These are phyloP conservation scores for Halcyon chelicuti DNA, from an alignment of 2,797 vertebrate species.

Conservation along the genomic window DNA sequence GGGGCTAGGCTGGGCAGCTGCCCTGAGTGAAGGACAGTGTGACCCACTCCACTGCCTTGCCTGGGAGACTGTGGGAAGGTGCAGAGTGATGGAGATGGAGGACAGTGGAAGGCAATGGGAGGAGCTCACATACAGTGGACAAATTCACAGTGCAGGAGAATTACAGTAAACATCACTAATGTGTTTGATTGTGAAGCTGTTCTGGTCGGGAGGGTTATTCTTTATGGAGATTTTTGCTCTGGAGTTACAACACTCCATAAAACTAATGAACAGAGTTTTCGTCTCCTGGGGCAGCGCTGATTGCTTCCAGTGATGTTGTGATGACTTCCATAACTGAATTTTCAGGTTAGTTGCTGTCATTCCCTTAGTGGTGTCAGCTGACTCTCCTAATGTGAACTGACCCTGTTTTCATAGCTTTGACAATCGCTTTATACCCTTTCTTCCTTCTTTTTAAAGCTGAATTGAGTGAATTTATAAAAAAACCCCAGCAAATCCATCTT, in stretches of 20 bases:
- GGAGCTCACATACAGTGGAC: background rate
- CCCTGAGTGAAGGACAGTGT: rapidly evolving
- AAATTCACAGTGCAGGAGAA: background rate
- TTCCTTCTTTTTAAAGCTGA: background rate
- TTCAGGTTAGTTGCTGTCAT: background rate
- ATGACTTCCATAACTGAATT: slow-evolving; percentile 18
- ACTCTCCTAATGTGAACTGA: background rate
- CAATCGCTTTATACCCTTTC: background rate
- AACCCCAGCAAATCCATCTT: background rate
- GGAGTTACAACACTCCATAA: background rate
- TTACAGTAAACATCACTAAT: background rate
- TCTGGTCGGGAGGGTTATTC: background rate
- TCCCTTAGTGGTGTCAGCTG: background rate
- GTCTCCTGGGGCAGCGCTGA: background rate
- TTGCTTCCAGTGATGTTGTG: slow-evolving; percentile 6
- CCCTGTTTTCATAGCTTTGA: background rate
- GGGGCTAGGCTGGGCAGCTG: background rate
- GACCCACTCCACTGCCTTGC: background rate
- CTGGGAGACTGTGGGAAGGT: background rate
- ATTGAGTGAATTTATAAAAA: background rate
- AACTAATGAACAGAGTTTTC: background rate
- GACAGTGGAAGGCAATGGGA: rapidly evolving
- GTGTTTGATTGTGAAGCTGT: background rate
- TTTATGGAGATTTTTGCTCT: background rate
- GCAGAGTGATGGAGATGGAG: background rate